Evolutionary conservation across 2,888 invertebrate species (phyloP).

Genomic region (Ecliptopera silaceata): DNA sequence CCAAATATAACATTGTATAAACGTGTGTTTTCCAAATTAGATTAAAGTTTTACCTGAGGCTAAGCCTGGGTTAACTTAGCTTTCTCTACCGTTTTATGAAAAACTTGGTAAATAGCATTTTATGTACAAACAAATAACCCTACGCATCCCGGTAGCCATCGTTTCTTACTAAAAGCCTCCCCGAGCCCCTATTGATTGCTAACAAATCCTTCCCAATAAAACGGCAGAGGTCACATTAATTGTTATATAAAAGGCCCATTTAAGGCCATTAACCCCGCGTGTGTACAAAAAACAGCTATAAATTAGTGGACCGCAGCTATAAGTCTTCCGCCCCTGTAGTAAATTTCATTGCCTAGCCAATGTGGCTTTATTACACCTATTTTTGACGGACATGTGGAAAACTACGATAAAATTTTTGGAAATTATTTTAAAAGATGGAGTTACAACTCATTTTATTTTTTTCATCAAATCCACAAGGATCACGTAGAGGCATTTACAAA

Average conservation of each 20-base stretch:
- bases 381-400: constrained; percentile 19
- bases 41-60: not conserved
- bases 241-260: constrained; percentile 72
- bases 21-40: not conserved
- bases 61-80: too few relatives aligned
- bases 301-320: constrained; percentile 69
- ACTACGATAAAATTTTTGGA: not conserved
- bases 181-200: constrained; percentile 39
- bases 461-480: too few relatives aligned
- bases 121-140: not conserved
- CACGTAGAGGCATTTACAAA: too few relatives aligned
- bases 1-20: not conserved
- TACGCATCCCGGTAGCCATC: not conserved
- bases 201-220: constrained; percentile 44
- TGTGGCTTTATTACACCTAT: constrained; percentile 31
- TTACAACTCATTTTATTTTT: not conserved
- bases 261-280: constrained; percentile 69
- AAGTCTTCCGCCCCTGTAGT: constrained; percentile 61
- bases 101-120: not conserved
- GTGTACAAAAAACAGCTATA: constrained; percentile 77
- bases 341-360: constrained; percentile 54
- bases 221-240: constrained; percentile 61
- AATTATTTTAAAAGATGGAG: not conserved
- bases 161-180: constrained; percentile 16
- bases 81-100: not conserved